Conservation (phyloP, 1,140 invertebrate genomes). For the Orchesella cincta region DNA sequence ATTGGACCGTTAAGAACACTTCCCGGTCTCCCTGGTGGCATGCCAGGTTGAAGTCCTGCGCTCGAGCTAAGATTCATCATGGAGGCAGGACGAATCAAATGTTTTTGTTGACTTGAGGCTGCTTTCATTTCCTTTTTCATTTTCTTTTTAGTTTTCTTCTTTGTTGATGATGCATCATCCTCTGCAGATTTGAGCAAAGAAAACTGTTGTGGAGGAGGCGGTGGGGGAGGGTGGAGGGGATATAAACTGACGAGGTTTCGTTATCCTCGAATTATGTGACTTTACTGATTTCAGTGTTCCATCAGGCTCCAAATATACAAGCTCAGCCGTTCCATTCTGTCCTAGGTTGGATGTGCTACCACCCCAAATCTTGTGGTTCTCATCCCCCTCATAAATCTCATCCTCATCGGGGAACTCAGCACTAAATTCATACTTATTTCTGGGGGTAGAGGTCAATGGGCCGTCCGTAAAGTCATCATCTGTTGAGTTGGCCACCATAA, state of each 20-base stretch:
- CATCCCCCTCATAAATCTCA: slow-evolving; percentile 82
- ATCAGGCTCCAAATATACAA: slow-evolving; percentile 51
- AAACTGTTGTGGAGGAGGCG: slow-evolving; percentile 67
- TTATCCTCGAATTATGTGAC: slow-evolving; percentile 48
- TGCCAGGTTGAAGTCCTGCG: slow-evolving; percentile 44
- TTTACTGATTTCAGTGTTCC: slow-evolving; percentile 64
- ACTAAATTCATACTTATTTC: slow-evolving; percentile 49
- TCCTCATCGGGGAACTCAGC: slow-evolving; percentile 63
- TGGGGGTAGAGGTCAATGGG: slow-evolving; percentile 57
- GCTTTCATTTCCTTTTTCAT: slow-evolving; percentile 54
- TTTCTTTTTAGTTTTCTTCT: slow-evolving; percentile 60
- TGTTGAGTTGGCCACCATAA: slow-evolving; percentile 49
- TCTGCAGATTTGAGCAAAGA: slow-evolving; percentile 57
- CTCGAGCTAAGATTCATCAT: slow-evolving; percentile 51
- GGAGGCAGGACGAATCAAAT: slow-evolving; percentile 49
- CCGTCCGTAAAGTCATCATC: slow-evolving; percentile 51
- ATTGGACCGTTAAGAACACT: slow-evolving; percentile 51
- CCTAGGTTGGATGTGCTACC: slow-evolving; percentile 64
- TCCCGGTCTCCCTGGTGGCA: slow-evolving; percentile 38
- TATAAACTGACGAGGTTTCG: slow-evolving; percentile 74
- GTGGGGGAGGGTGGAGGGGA: slow-evolving; percentile 76
- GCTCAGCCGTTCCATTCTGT: slow-evolving; percentile 47
- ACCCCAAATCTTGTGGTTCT: slow-evolving; percentile 91
- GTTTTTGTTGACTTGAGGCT: slow-evolving; percentile 24
- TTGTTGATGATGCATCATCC: slow-evolving; percentile 52